These are phyloP conservation scores for Apogon talboti DNA, from an alignment of 2,797 vertebrate species.

Conservation along the genomic window DNA sequence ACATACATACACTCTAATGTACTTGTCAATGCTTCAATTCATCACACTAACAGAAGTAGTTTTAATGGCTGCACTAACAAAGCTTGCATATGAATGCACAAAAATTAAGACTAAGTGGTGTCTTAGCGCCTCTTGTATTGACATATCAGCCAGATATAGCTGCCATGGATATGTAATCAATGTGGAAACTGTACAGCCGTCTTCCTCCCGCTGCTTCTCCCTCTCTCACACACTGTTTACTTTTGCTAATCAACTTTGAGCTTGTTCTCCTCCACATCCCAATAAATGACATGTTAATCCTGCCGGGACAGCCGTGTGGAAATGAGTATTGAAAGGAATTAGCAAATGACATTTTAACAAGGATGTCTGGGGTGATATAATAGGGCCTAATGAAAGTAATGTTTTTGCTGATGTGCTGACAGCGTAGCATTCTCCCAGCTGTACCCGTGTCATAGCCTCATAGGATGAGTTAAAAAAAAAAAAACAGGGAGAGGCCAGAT, in stretches of 20 bases:
- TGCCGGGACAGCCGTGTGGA: constrained; percentile 54
- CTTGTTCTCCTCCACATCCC: constrained; percentile 52
- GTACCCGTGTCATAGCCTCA: constrained; percentile 23
- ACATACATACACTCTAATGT: too few relatives aligned
- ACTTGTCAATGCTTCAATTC: too few relatives aligned
- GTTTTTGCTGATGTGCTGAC: constrained; percentile 62
- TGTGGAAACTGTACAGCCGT: constrained; percentile 7
- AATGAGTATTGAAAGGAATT: constrained; percentile 69
- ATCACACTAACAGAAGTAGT: too few relatives aligned
- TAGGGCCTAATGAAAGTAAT: constrained; percentile 67
- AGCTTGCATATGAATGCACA: not conserved
- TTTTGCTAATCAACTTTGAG: constrained; percentile 50
- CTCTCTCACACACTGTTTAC: constrained; percentile 33
- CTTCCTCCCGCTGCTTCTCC: not conserved
- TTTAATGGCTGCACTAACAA: too few relatives aligned
- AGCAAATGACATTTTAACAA: constrained; percentile 76
- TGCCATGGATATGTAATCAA: constrained; percentile 14
- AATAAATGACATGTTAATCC: constrained; percentile 65
- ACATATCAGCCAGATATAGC: constrained; percentile 9
- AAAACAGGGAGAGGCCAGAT: constrained; percentile 16
- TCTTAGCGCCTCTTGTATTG: constrained; percentile 16
- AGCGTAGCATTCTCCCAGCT: constrained; percentile 61
- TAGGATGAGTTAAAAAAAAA: not conserved
- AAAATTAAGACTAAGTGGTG: not conserved
- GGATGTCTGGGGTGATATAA: constrained; percentile 70